A percentile compares a stretch with the other conserved stretches of the same genome.
phyloP scores from a whole-genome alignment of 2,797 vertebrate genomes.

The Gymnodraco acuticeps region DNA sequence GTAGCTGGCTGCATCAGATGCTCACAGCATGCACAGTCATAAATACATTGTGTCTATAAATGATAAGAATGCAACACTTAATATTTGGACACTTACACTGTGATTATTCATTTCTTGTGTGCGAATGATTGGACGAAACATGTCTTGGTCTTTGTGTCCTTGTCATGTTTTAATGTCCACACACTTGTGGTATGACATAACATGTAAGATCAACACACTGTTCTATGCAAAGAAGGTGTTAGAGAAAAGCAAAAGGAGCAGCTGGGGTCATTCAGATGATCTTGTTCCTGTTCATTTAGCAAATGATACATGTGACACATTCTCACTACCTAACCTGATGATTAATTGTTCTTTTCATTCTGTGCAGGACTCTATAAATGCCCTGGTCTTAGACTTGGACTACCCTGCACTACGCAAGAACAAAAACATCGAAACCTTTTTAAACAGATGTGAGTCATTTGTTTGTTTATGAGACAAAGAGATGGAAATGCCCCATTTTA shows the following conservation, averaged over 20 bases:
- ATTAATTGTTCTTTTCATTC: constrained; percentile 35
- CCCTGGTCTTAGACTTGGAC: constrained; percentile 96
- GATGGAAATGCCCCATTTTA: not conserved
- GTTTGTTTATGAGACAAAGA: not conserved
- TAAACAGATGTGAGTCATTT: constrained; percentile 95
- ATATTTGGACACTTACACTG: not conserved
- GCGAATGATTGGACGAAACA: constrained; percentile 3
- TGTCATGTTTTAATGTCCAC: constrained; percentile 5
- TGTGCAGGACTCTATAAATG: constrained; percentile 95
- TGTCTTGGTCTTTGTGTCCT: not conserved
- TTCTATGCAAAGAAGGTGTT: not conserved
- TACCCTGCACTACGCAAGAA: constrained; percentile 98
- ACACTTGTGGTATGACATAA: not conserved
- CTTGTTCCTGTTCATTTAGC: not conserved
- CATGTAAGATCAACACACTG: not conserved
- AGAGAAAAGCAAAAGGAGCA: not conserved
- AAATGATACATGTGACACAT: not conserved
- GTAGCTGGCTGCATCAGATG: not conserved
- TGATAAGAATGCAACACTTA: not conserved
- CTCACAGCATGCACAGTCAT: constrained; percentile 4
- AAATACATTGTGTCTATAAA: not conserved
- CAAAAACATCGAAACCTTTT: constrained; percentile 98
- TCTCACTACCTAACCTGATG: not conserved
- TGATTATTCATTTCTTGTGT: not conserved
- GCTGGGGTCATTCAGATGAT: not conserved